A percentile compares a stretch with the other conserved stretches of the same genome.
phyloP scores from a whole-genome alignment of 2,113 vertebrate species.

The Patagioenas fasciata region DNA sequence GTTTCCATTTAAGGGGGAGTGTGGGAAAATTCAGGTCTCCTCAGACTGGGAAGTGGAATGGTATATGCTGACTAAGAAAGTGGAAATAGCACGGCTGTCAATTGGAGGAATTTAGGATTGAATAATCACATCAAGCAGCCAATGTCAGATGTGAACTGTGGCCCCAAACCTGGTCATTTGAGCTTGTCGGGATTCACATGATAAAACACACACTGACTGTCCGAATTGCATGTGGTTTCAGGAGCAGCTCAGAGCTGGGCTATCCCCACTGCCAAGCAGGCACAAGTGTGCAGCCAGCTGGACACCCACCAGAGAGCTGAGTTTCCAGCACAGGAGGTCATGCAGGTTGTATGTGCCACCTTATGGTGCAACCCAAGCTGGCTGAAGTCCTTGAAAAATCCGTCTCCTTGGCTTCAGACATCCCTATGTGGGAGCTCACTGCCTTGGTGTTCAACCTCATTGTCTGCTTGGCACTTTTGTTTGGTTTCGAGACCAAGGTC shows the following conservation, averaged over 20 bases:
- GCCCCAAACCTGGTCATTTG: conserved; percentile 9
- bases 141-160: background rate
- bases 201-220: background rate
- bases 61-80: conserved; percentile 45
- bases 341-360: fast-evolving
- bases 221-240: background rate
- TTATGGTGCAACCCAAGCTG: background rate
- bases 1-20: conserved; percentile 68
- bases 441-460: background rate
- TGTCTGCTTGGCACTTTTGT: fast-evolving
- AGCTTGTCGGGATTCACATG: background rate
- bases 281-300: fast-evolving
- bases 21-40: conserved; percentile 75
- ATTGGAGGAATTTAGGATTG: conserved; percentile 40
- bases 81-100: conserved; percentile 27
- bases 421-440: background rate
- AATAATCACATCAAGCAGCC: background rate
- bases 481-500: background rate
- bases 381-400: background rate
- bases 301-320: fast-evolving
- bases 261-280: fast-evolving
- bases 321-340: fast-evolving
- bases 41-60: conserved; percentile 13
- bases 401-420: background rate
- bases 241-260: background rate